Base-by-base conservation (phyloP, 2,797 vertebrate genomes). In the Staurois parvus region DNA sequence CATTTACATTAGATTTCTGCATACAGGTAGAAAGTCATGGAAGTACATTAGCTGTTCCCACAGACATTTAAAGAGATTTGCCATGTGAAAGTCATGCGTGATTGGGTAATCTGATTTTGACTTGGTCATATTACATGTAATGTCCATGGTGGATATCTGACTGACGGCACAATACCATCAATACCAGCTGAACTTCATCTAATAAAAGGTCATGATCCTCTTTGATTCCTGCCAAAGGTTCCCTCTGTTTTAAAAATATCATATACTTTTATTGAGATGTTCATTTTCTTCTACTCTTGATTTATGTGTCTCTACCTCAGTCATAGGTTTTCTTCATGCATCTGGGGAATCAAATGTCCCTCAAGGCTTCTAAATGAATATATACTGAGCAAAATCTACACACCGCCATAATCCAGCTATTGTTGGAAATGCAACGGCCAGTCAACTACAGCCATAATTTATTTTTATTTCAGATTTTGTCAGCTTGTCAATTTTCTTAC, bases 401-500 rank as follows among this genome's bases (percentile, higher is more conserved):
- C 15, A 6, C 48, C 21, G 26, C 70, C 70, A 40, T 72, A 40
- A 72, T 72, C 70, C 11, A 42, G 70, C 24, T 8, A 70, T 21
- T 6, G 32, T 24, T 34, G 48, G 56, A 72, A 81, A 70, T 72
- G 21, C 48, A 72, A 70, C 34, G 29, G 73, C 29, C 30, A 82
- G 56, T 73, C 52, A 74, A 64, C 62, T 29, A 56, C 32, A 74
- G 17, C 34, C 11, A n/a, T 74, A 66, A 45, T 73, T 82, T 74
- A 74, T 74, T 74, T 82, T 26, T 56, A 42, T 28, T 34, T 74
- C 62, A 32, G 59, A 72, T 81, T 81, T 81, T 81, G 79, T 73
- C 69, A 73, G 69, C 10, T 82, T 82, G 80, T 82, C 80, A 82
- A 66, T 82, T 74, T 82, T 66, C 59, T 82, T 29, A 45, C 26